Conservation (phyloP, 2,113 vertebrate genomes). For the Setophaga kirtlandii region DNA sequence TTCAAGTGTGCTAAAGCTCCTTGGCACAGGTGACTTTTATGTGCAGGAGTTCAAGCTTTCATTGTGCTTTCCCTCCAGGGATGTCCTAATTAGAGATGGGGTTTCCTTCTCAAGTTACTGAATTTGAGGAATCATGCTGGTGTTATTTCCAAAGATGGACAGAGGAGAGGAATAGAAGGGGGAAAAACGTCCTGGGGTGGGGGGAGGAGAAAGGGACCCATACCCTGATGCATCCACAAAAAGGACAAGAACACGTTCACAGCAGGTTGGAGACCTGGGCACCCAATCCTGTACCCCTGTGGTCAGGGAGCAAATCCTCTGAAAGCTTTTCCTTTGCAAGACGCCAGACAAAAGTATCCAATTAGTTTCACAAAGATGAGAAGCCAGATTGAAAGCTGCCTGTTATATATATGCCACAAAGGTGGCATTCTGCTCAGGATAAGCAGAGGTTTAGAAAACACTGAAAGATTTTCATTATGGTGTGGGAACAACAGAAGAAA, state of each 20-base stretch:
- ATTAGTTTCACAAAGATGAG: not conserved
- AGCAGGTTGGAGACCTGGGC: not conserved
- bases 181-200: not conserved
- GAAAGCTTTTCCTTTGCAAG: not conserved
- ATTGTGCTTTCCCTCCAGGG: conserved; percentile 20
- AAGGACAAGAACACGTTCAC: not conserved
- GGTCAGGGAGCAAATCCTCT: not conserved
- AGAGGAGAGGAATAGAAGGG: not conserved
- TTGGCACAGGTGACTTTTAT: conserved; percentile 20
- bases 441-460: not conserved
- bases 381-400: not conserved
- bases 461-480: not conserved
- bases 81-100: conserved; percentile 12
- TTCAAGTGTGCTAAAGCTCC: not conserved
- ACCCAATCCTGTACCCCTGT: not conserved
- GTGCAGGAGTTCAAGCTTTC: conserved; percentile 19
- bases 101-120: conserved; percentile 24
- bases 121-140: not conserved
- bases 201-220: not conserved
- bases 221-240: not conserved
- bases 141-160: not conserved
- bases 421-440: not conserved
- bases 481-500: not conserved
- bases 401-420: not conserved
- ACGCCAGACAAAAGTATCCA: not conserved